A percentile compares a stretch with the other conserved stretches of the same genome.
Evolutionary conservation across 2,888 invertebrate genomes (phyloP).

Genomic region (Gonocerus acuteangulatus): DNA sequence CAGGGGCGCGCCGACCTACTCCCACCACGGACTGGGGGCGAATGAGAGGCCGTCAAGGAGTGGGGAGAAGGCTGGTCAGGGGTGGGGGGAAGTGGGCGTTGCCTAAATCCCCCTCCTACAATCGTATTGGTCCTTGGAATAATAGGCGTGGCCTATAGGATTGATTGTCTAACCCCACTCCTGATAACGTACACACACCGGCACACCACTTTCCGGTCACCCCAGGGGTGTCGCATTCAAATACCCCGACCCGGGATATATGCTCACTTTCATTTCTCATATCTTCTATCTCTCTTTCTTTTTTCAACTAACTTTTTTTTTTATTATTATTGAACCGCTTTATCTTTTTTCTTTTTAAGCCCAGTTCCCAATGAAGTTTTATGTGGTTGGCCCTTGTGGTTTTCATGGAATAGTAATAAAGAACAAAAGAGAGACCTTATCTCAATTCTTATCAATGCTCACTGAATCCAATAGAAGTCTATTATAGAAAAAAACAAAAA

Average conservation of each 20-base stretch:
- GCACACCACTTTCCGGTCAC: conserved; percentile 19
- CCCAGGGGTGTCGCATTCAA: conserved; percentile 8
- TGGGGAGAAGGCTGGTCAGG: conserved; percentile 9
- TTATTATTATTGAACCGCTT: background rate
- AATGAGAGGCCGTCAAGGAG: conserved; percentile 3
- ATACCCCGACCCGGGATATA: conserved; percentile 8
- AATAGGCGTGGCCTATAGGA: background rate
- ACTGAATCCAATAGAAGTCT: too few species aligned
- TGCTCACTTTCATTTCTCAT: conserved; percentile 11
- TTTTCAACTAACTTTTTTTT: too few species aligned
- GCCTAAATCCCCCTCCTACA: background rate
- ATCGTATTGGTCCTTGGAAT: too few species aligned
- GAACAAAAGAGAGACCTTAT: too few species aligned
- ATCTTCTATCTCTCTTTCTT: conserved; percentile 2
- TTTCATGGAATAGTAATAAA: too few species aligned
- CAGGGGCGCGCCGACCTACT: conserved; percentile 3
- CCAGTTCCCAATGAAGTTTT: background rate
- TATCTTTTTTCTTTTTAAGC: conserved; percentile 2
- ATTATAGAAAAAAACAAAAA: too few species aligned
- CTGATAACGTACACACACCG: background rate
- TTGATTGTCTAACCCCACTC: conserved; percentile 3
- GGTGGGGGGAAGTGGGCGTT: background rate
- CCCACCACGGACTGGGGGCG: conserved; percentile 10
- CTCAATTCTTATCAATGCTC: too few species aligned
- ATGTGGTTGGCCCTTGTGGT: too few species aligned